A percentile compares a stretch with the other conserved stretches of the same genome.
These are phyloP conservation scores for Thyatira batis DNA, from an alignment of 2,888 invertebrate species.

Conservation along the genomic window DNA sequence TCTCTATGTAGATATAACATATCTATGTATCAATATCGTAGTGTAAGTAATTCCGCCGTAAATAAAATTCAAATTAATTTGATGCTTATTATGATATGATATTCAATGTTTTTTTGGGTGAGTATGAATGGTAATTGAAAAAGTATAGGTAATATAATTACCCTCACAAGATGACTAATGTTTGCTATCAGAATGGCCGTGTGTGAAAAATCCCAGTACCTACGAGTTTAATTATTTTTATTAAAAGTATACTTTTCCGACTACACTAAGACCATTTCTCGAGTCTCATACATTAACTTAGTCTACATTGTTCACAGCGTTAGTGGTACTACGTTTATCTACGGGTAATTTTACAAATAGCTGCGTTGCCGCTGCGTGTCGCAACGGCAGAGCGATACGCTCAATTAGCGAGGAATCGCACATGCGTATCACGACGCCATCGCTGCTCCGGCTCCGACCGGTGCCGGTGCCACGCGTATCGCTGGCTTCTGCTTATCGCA, in stretches of 20 bases:
- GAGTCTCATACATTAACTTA: background rate
- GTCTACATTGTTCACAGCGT: background rate
- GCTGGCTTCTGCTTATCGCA: constrained; percentile 14
- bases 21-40: no score
- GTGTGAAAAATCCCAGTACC: no score
- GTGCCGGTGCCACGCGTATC: constrained; percentile 7
- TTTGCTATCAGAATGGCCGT: no score
- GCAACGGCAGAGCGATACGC: constrained; percentile 7
- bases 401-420: constrained; percentile 42
- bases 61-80: no score
- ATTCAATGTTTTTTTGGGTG: no score
- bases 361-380: background rate
- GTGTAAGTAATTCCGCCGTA: no score
- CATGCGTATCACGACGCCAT: constrained; percentile 44
- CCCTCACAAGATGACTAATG: no score
- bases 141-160: no score
- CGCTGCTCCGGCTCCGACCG: constrained; percentile 12
- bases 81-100: no score
- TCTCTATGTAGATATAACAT: no score
- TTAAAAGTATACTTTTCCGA: background rate
- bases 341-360: constrained; percentile 1
- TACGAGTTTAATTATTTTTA: no score
- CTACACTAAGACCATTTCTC: background rate
- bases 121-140: no score
- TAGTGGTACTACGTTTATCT: background rate